Base-by-base conservation (phyloP, 30 jellyfish, hydroid and myxozoan species). In the Aurelia aurita complex sp. Pacific region DNA sequence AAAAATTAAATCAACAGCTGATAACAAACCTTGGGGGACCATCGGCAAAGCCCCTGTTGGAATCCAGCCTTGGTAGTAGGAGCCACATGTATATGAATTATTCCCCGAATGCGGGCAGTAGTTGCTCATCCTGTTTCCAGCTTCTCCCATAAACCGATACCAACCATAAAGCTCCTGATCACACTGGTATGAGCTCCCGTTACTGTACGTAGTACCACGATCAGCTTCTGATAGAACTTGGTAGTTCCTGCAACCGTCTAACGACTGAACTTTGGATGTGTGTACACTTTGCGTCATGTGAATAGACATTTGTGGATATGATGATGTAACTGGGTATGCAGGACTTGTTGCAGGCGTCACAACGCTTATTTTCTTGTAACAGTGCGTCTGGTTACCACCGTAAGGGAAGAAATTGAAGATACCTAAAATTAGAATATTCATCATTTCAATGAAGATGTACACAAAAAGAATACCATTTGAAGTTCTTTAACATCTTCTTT, bases 31-130 rank as follows among this genome's bases (percentile, higher is more conserved):
- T 75, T 75, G 85, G 60, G 15, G 2, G 12, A 55, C 53, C 23
- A 68, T 67, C 3, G 83, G 90, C 32, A 14, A 46, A 2, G 83
- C 66, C 2, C 83, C 83, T 46, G 90, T 69, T 35, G 83, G 52
- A 8, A 81, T 67, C 90, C 90, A 92, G 69, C 98, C 98, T 74
- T 92, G 97, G 75, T 73, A 80, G 43, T 35, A 71, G 18, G 96
- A 38, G 12, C 98, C 98, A 77, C 98, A 92, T 69, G 83, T 34
- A 69, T 87, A 79, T 16, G 63, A 38, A 65, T 51, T 61, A 34
- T 82, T 69, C 1, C 89, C 89, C 35, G 57, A 81, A 52, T 73
- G 81, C 53, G 87, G 95, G 29, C 95, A 80, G 77, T 67, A 85
- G 43, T 81, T 82, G 63, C 70, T 64, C 83, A 81, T 53, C 35